Conservation (phyloP, 2,113 vertebrate species). For the Colistium nudipinnis region DNA sequence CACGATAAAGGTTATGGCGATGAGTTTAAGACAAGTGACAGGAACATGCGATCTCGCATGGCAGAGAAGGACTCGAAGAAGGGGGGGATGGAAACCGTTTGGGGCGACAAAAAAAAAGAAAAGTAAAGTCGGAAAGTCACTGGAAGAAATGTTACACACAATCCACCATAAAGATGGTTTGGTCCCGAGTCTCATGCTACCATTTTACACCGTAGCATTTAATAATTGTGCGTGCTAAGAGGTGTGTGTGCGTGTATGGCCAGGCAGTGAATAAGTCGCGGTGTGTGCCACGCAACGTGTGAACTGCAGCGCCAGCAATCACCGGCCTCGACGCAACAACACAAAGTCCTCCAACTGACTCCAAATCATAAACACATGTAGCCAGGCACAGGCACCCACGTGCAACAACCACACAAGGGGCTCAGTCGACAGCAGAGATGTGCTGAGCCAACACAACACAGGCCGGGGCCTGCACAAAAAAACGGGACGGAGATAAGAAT, state of each 20-base stretch:
- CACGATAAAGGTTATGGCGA: background rate
- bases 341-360: conserved; percentile 35
- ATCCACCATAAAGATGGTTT: no score
- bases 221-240: no score
- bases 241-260: no score
- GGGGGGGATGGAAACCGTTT: background rate
- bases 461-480: conserved; percentile 16
- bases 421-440: conserved; percentile 70
- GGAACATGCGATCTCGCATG: background rate
- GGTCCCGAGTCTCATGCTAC: no score
- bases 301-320: conserved; percentile 59
- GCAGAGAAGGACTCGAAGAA: background rate
- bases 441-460: conserved; percentile 70
- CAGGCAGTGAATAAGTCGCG: no score
- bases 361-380: conserved; percentile 24
- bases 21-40: conserved; percentile 20
- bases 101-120: no score
- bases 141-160: background rate
- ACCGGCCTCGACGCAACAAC: conserved; percentile 46
- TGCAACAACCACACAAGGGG: conserved; percentile 37
- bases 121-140: background rate
- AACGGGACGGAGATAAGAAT: conserved; percentile 56
- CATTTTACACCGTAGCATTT: no score
- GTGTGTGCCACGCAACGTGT: background rate
- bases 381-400: conserved; percentile 22